Base-by-base conservation (phyloP, 2,113 vertebrate species). In the Solenodon paradoxus region DNA sequence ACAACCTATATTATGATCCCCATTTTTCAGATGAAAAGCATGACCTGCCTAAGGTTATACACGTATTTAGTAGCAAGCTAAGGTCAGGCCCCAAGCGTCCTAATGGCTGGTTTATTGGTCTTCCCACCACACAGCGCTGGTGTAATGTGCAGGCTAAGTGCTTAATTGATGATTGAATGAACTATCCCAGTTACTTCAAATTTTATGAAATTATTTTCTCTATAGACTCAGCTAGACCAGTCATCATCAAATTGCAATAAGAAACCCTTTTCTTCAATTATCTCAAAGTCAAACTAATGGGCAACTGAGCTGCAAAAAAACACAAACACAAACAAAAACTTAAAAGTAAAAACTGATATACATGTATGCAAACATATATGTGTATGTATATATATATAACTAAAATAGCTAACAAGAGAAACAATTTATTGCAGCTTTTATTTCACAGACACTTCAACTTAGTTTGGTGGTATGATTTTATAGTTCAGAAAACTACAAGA, bases 151-250 rank as follows among this genome's bases (percentile, higher is more conserved):
- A n/a, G 1, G 47, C 17, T 22, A 61, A 49, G 38, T n/a, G 10
- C 35, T 89, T 89, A 66, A 47, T 45, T 95, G 79, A 69, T 80
- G 13, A 96, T 30, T 2, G 4, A 69, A 90, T 96, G 45, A 90
- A 74, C 49, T 49, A 19, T 13, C 38, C 9, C 55, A 80, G 57
- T 1, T 38, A 64, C n/a, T 47, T n/a, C 53, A 75, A 92, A 53
- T 59, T 35, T 89, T 13, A n/a, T n/a, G n/a, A n/a, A n/a, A n/a
- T n/a, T n/a, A n/a, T 79, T 89, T 81, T 42, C 16, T 40, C 63
- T 77, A 4, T 8, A 40, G 22, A 64, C 7, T 26, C 61, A 92
- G 81, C 11, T 53, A 95, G 28, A 72, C 3, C 49, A 80, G 75
- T 42, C 40, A 71, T 28, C 68, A 71, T 93, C 32, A 88, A 84